Evolutionary conservation across 2,113 vertebrate species (phyloP), one percentile per base, ranked within the genome.

Genomic region (Spilogale gracilis): DNA sequence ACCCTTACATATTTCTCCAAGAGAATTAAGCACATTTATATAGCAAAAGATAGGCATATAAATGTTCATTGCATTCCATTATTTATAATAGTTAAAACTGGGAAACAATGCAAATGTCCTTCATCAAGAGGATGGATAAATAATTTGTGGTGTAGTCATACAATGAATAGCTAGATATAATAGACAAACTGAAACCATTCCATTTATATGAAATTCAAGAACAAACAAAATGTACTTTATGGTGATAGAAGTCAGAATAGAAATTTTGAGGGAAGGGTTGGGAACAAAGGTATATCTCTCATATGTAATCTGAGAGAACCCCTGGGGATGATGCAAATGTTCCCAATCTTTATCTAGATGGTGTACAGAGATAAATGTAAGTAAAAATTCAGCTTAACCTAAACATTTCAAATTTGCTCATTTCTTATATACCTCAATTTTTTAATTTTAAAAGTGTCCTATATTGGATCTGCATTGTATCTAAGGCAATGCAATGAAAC

Each of bases 321-420:
- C 50, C 9, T 23, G 7, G 20, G 20, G 48, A 67, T 38, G 45
- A 48, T 88, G 80, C 54, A 45, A 92, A 61, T 69, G 27, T 78
- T 96, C 48, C 32, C 45, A 54, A 82, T 27, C 38, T 93, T 45
- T 9, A 95, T 88, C 20, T 61, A 63, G 61, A 30, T 89, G 25
- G 60, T 52, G 56, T 56, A 60, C 63, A 84, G 27, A 2, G 54
- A 74, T 69, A 82, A 88, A 52, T 1, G 2, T 17, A 74, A 21
- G 8, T 45, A 96, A 91, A 81, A 81, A 67, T 71, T 95, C n/a
- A 83, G 23, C 13, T n/a, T 54, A 76, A 89, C 17, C 11, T 43
- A 16, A 96, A 81, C 20, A 54, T n/a, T 93, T 71, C 79, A 93
- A 86, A 92, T 58, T 85, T 82, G n/a, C 25, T 60, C 60, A 61